A percentile compares a stretch with the other conserved stretches of the same genome.
phyloP scores from a whole-genome alignment of 2,888 invertebrate species.

The Hyposoter dolosus region DNA sequence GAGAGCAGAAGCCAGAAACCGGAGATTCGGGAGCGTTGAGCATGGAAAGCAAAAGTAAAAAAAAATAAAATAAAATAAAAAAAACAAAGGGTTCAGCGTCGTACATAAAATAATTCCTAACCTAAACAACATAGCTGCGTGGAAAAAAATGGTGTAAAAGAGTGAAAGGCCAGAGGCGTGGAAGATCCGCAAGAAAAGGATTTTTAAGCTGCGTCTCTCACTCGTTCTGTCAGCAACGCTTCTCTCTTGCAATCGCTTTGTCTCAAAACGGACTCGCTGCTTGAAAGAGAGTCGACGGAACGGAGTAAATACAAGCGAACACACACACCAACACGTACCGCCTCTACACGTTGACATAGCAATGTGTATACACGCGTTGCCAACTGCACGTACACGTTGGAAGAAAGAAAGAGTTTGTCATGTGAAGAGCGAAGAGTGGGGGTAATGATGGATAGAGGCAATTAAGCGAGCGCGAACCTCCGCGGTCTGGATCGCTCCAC shows the following conservation, averaged over 20 bases:
- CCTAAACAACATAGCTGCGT: slow-evolving; percentile 70
- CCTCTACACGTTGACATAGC: background rate
- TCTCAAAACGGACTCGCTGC: slow-evolving; percentile 30
- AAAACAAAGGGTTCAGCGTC: background rate
- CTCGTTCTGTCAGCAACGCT: slow-evolving; percentile 26
- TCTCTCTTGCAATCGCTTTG: slow-evolving; percentile 55
- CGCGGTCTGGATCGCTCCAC: slow-evolving; percentile 74
- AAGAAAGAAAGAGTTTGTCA: slow-evolving; percentile 54
- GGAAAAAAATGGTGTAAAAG: slow-evolving; percentile 25
- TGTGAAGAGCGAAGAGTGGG: slow-evolving; percentile 62
- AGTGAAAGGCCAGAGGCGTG: background rate
- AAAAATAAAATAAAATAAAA: too few relatives aligned
- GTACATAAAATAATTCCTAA: slow-evolving; percentile 73
- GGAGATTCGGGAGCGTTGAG: background rate
- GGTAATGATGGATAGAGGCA: slow-evolving; percentile 79
- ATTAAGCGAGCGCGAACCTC: slow-evolving; percentile 77
- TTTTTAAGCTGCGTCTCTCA: slow-evolving; percentile 32
- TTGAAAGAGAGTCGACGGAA: slow-evolving; percentile 12
- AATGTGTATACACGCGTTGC: background rate
- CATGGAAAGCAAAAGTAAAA: background rate
- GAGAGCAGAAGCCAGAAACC: slow-evolving; percentile 53
- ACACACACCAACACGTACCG: background rate
- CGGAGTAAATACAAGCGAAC: slow-evolving; percentile 6
- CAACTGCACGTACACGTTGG: background rate
- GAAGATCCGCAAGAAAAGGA: slow-evolving; percentile 41